These are phyloP conservation scores for Berghia stephanieae DNA, from an alignment of 1,140 invertebrate species.

Conservation along the genomic window DNA sequence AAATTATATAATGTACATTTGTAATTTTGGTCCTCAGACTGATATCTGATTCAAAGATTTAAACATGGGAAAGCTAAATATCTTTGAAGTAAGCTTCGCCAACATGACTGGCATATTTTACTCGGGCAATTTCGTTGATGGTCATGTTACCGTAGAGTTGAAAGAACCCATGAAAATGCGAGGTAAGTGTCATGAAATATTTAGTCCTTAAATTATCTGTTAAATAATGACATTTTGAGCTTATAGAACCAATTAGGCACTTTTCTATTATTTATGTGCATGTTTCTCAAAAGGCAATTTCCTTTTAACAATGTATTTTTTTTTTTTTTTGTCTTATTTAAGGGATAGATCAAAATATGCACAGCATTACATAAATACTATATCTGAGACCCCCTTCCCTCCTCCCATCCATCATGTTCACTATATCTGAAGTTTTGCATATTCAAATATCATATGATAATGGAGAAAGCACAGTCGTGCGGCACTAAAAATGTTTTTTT, in stretches of 20 bases:
- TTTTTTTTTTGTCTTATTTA: background rate
- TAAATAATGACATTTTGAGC: background rate
- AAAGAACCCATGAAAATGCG: slow-evolving; percentile 48
- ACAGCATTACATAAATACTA: too few relatives aligned
- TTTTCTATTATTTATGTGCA: too few relatives aligned
- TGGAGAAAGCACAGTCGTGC: too few relatives aligned
- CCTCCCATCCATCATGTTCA: too few relatives aligned
- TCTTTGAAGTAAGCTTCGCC: slow-evolving; percentile 39
- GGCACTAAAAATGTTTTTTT: too few relatives aligned
- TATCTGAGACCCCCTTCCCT: too few relatives aligned
- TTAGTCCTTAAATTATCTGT: background rate
- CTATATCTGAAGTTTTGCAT: too few relatives aligned
- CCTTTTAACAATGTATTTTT: too few relatives aligned
- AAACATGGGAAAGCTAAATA: slow-evolving; percentile 47
- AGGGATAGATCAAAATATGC: too few relatives aligned
- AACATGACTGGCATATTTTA: slow-evolving; percentile 39
- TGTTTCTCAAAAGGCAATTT: background rate
- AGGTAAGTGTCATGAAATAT: slow-evolving; percentile 31
- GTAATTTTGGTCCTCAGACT: too few relatives aligned
- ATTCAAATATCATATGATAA: too few relatives aligned
- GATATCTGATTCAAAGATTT: background rate
- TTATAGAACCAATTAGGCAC: background rate
- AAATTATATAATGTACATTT: too few relatives aligned
- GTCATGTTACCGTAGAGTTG: slow-evolving; percentile 44
- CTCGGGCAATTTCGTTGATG: slow-evolving; percentile 38